A percentile compares a stretch with the other conserved stretches of the same genome.
These are phyloP conservation scores for Euproctis similis DNA, from an alignment of 2,888 invertebrate genomes.

Conservation along the genomic window DNA sequence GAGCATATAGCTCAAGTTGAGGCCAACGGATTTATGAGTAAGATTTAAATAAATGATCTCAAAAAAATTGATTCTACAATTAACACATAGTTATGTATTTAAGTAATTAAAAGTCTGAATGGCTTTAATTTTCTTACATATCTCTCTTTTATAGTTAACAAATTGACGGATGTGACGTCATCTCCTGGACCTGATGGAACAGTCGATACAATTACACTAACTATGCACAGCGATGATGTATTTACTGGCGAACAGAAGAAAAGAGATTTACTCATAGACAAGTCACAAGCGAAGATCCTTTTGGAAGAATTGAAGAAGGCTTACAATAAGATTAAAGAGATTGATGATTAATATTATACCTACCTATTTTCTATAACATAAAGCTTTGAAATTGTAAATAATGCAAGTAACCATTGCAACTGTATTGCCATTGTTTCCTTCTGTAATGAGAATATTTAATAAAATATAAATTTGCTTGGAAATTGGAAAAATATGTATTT, in stretches of 20 bases:
- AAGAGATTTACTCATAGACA: constrained; percentile 48
- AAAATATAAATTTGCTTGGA: no score
- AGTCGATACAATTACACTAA: constrained; percentile 43
- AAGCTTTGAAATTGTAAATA: no score
- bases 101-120: no score
- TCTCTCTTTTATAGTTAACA: constrained; percentile 53
- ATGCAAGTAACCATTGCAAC: no score
- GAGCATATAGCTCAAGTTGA: constrained; percentile 33
- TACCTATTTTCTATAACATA: no score
- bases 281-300: constrained; percentile 34
- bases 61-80: no score
- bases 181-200: constrained; percentile 45
- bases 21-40: constrained; percentile 49
- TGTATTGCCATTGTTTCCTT: no score
- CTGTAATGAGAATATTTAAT: no score
- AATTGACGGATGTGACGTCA: constrained; percentile 43
- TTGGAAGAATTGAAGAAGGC: constrained; percentile 49
- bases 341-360: constrained; percentile 23
- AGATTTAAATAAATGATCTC: constrained; percentile 8
- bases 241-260: constrained; percentile 44
- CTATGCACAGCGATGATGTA: constrained; percentile 42
- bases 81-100: no score
- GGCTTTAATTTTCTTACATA: no score
- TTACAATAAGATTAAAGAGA: constrained; percentile 49
- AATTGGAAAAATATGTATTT: no score